Evolutionary conservation across 2,113 vertebrate genomes (phyloP), one percentile per base, ranked within the genome.

Genomic region (Raja brachyura): DNA sequence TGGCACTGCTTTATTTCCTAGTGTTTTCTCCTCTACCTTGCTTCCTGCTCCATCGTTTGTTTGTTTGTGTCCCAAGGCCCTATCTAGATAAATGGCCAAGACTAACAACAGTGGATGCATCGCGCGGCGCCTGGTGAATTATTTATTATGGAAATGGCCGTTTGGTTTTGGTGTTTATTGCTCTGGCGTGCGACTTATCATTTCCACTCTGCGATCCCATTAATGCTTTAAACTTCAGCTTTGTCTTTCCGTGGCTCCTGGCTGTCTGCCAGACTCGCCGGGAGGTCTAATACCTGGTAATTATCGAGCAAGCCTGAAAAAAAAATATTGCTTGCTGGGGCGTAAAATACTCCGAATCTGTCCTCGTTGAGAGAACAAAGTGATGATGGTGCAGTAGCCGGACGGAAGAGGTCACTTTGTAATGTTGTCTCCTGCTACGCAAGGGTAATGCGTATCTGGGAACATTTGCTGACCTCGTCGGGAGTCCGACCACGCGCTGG

Each of bases 311-410:
- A 88, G 59, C 1, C 59, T 88, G 28, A 63, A n/a, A 59, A 4
- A 4, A 88, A 70, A 73, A 5, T 66, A 66, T 31, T 88, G 83
- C 83, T 63, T 88, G 83, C 83, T 88, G 83, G 83, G 59, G 59
- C 61, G 83, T 88, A 88, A 88, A 88, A 88, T 88, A 88, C 83
- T 88, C 13, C 18, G 59, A 88, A 63, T 88, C 59, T 88, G 28
- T 88, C 59, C 56, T 86, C 33, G 33, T 63, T 31, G 22, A 61
- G 59, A 86, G 81, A 85, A 16, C n/a, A 88, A 86, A 86, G 83
- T 86, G 13, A 28, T 31, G 14, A 9, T 59, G 0, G 59, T 88
- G 59, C 59, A 31, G 83, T n/a, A 88, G 18, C 31, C 59, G n/a
- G 31, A 33, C 39, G 83, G 59, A 66, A 18, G 18, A 85, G 61